Evolutionary conservation across 1,140 invertebrate genomes (phyloP).

Genomic region (Ericerus pela): DNA sequence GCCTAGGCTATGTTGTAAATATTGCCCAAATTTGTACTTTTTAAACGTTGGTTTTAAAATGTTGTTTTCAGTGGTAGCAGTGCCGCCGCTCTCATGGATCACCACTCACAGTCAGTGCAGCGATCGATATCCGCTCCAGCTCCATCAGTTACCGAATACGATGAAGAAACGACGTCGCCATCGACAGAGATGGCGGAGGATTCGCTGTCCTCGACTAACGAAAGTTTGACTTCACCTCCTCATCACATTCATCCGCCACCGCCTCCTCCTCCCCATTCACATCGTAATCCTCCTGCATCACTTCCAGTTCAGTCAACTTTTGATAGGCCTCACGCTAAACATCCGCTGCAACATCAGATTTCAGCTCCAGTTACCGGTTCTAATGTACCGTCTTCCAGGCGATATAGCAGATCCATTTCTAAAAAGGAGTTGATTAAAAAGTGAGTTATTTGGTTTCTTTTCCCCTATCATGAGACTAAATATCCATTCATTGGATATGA

Average conservation of each 20-base stretch:
- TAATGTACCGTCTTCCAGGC: constrained; percentile 2
- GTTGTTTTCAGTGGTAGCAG: no score
- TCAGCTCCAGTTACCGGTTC: neutral
- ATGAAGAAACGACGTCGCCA: neutral
- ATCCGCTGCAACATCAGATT: neutral
- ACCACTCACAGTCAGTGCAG: neutral
- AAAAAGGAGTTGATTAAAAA: constrained; percentile 1
- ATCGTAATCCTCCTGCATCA: constrained; percentile 2
- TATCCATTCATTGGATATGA: no score
- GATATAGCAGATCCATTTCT: neutral
- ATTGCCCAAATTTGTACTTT: no score
- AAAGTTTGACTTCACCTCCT: neutral
- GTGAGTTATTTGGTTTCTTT: neutral
- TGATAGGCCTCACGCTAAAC: neutral
- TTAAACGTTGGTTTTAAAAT: no score
- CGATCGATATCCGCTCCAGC: neutral
- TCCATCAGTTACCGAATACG: neutral
- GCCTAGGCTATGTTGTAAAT: no score
- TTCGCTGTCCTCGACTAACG: neutral
- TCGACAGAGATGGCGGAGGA: neutral
- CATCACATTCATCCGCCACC: neutral
- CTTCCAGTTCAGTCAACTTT: neutral
- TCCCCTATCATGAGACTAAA: no score
- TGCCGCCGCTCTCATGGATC: neutral
- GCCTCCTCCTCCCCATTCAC: neutral